Conservation (phyloP, 2,888 invertebrate genomes). For the Spilarctia lutea region DNA sequence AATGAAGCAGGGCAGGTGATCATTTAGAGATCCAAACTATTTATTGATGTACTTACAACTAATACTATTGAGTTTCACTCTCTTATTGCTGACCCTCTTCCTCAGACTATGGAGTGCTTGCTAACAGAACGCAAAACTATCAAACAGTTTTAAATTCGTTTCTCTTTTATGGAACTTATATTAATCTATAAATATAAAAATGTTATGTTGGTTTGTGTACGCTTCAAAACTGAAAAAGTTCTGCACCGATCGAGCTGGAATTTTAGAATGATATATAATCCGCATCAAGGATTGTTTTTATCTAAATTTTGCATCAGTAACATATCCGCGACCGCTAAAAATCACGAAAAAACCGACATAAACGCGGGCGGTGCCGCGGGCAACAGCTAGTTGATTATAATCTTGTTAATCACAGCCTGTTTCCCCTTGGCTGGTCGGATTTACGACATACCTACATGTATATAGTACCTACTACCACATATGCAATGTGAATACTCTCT, state of each 20-base stretch:
- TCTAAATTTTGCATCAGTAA: too few species aligned
- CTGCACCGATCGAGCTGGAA: too few species aligned
- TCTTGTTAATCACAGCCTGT: background rate
- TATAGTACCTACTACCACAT: background rate
- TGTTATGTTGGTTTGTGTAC: too few species aligned
- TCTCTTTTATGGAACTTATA: background rate
- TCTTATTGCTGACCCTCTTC: background rate
- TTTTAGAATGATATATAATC: too few species aligned
- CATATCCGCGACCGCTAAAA: too few species aligned
- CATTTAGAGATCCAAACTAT: background rate
- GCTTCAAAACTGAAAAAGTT: too few species aligned
- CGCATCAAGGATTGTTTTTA: too few species aligned
- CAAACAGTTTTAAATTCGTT: background rate
- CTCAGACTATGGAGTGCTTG: background rate
- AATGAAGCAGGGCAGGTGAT: slow-evolving; percentile 15
- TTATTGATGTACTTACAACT: background rate
- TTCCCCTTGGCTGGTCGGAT: background rate
- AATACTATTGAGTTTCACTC: background rate
- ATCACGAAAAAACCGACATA: too few species aligned
- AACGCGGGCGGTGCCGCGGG: too few species aligned
- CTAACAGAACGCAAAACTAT: background rate
- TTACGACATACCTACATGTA: background rate
- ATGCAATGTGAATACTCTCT: too few species aligned
- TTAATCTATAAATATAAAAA: too few species aligned
- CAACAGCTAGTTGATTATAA: background rate